Evolutionary conservation across 2,888 invertebrate genomes (phyloP).

Genomic region (Lumbricus terrestris): DNA sequence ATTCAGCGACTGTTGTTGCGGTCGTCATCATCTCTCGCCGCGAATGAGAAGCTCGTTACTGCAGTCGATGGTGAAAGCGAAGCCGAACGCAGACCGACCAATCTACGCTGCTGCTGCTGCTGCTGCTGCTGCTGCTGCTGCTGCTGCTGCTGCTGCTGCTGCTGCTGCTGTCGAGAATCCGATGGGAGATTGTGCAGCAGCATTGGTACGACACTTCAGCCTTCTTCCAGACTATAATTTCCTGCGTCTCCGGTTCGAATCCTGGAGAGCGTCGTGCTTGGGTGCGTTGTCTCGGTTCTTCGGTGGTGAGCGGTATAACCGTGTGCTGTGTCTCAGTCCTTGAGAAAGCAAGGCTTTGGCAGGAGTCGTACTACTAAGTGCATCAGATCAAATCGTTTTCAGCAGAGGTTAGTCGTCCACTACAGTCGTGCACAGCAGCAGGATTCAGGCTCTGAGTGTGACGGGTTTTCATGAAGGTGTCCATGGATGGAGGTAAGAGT

Average conservation of each 20-base stretch:
- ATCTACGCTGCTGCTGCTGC: not conserved
- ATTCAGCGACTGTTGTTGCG: not conserved
- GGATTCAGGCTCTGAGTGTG: not conserved
- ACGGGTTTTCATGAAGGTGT: not conserved
- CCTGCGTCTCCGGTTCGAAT: not conserved
- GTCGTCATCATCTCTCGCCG: not conserved
- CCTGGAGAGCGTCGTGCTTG: not conserved
- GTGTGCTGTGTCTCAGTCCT: not conserved
- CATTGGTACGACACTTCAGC: not conserved
- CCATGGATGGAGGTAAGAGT: not conserved
- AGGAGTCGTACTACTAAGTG: not conserved
- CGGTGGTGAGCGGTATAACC: not conserved
- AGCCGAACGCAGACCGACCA: not conserved
- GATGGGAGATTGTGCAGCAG: not conserved
- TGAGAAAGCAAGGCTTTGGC: too few relatives aligned
- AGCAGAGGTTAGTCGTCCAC: not conserved
- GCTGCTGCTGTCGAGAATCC: not conserved
- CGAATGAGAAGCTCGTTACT: not conserved
- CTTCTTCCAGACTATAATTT: not conserved
- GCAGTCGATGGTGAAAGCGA: not conserved
- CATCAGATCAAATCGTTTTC: not conserved
- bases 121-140: not conserved
- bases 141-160: not conserved
- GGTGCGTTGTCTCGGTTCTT: not conserved
- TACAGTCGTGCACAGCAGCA: too few relatives aligned